Evolutionary conservation across 2,888 invertebrate genomes (phyloP), one percentile per base, ranked within the genome.

Genomic region (Schizotus pectinicornis): DNA sequence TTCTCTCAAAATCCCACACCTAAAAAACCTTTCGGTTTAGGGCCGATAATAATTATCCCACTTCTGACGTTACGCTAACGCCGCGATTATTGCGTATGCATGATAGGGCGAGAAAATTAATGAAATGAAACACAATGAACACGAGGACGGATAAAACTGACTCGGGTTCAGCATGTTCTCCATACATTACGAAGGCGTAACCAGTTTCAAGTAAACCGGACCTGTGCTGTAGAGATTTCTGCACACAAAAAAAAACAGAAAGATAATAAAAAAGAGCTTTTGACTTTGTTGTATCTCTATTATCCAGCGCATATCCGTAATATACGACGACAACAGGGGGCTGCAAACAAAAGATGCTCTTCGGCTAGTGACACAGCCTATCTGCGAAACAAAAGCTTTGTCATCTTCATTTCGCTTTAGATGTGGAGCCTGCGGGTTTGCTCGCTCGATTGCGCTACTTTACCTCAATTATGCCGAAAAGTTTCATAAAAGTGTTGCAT

Each of bases 171-270:
- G 54, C 57, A 50, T 39, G 62, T 64, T 64, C 67, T 68, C 64
- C 59, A 59, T 51, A 53, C 58, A 64, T 52, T 64, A 67, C 67
- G 72, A 65, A 65, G 72, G 72, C 71, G 72, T 62, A 70, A 72
- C 71, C 54, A 65, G 70, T 71, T 71, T 66, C 57, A 60, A 61
- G 41, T 47, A 65, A 69, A 68, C 71, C 69, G 69, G 71, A 71
- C 69, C 67, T 65, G 63, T 22, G 22, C 22, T 22, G 53, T 60
- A 39, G 53, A 39, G 50, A 51, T 64, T 65, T 65, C 57, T 54
- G 55, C 62, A 50, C 53, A 57, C 7, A 58, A 58, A 58, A 58
- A 58, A 58, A 58, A 58, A 42, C 42, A 37, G 45, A 54, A 45
- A 42, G 43, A 54, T 48, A 58, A 56, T 56, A 56, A 56, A 56